These are phyloP conservation scores for Lycopodina hypogea DNA, from an alignment of 37 sponge, comb jelly and placozoan species.

Conservation along the genomic window DNA sequence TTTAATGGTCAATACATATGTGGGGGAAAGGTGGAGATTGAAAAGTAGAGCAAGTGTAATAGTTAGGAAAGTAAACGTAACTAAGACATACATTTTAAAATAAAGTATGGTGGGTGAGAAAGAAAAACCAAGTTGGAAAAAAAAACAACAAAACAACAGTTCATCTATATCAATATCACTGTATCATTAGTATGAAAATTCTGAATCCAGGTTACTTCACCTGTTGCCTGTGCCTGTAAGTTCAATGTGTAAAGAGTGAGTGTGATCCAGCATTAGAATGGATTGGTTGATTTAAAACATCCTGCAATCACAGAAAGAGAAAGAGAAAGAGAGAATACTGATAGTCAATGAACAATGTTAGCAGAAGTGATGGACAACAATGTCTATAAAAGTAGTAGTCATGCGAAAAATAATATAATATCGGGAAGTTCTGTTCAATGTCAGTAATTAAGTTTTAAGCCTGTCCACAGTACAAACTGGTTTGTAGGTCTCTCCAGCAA, in stretches of 20 bases:
- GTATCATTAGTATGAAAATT: not conserved
- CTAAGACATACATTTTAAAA: too few relatives aligned
- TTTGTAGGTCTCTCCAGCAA: too few relatives aligned
- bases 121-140: not conserved
- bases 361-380: not conserved
- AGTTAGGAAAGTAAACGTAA: too few relatives aligned
- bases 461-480: too few relatives aligned
- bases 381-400: too few relatives aligned
- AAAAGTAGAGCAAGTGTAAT: too few relatives aligned
- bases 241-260: not conserved
- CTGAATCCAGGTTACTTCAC: constrained; percentile 1
- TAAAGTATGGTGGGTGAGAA: not conserved
- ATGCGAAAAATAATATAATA: too few relatives aligned
- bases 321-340: not conserved
- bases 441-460: too few relatives aligned
- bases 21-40: not conserved
- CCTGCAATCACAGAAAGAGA: constrained; percentile 11
- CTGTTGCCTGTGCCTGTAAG: constrained; percentile 12
- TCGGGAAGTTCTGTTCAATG: too few relatives aligned
- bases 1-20: not conserved
- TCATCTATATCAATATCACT: not conserved
- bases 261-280: not conserved
- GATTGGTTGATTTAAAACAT: not conserved
- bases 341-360: not conserved
- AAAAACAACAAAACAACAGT: not conserved